These are phyloP conservation scores for Mesochorus sp. DNA, from an alignment of 2,888 invertebrate species.

Conservation along the genomic window DNA sequence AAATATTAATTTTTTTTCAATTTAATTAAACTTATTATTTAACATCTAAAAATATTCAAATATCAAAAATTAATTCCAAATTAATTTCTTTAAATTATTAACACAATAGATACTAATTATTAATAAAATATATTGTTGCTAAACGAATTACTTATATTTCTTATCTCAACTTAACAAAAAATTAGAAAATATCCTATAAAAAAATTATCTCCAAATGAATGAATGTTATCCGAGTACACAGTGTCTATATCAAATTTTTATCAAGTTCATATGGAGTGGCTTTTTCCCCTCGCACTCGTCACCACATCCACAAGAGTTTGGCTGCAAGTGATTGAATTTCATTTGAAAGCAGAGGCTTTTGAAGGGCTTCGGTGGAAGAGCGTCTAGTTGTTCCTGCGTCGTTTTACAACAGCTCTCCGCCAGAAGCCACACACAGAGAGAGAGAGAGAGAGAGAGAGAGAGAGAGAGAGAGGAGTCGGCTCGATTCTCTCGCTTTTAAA, in stretches of 20 bases:
- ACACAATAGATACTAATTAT: too few species aligned
- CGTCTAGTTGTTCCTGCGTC: conserved; percentile 51
- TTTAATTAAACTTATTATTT: too few species aligned
- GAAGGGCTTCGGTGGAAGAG: conserved; percentile 50
- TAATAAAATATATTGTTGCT: too few species aligned
- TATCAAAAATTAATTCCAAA: too few species aligned
- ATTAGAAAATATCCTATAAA: too few species aligned
- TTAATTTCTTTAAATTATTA: too few species aligned
- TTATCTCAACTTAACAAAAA: too few species aligned
- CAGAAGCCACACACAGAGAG: conserved; percentile 28
- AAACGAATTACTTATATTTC: too few species aligned
- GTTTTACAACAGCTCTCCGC: conserved; percentile 51
- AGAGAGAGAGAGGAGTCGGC: conserved; percentile 5
- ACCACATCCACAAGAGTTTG: not conserved
- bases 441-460: not conserved
- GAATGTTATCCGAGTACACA: not conserved
- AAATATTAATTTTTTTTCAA: too few species aligned
- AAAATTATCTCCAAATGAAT: too few species aligned
- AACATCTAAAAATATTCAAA: too few species aligned
- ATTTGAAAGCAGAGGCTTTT: conserved; percentile 60
- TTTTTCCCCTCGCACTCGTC: conserved; percentile 14
- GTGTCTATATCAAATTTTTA: conserved; percentile 25
- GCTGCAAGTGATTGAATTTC: conserved; percentile 63
- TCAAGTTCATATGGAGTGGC: conserved; percentile 10
- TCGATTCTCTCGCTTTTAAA: conserved; percentile 23